These are phyloP conservation scores for Blastomussa wellsi DNA, from an alignment of 92 coral and sea anemone species.

Conservation along the genomic window DNA sequence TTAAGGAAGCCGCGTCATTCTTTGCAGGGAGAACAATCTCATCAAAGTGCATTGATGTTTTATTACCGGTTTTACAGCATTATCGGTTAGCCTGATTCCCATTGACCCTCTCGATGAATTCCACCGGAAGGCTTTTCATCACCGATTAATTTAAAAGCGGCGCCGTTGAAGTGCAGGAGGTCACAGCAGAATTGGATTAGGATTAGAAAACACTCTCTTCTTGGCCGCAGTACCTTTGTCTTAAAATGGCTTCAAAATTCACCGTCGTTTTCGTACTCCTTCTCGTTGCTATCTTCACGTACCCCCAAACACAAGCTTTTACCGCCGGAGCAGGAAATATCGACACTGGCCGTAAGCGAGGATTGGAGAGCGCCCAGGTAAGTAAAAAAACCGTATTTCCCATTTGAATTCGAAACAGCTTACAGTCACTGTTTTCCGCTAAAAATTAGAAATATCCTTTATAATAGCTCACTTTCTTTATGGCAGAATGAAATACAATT, in stretches of 20 bases:
- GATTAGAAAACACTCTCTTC: neutral
- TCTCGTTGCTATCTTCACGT: conserved; percentile 7
- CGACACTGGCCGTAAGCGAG: neutral
- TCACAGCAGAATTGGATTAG: conserved; percentile 3
- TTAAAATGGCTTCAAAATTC: conserved; percentile 26
- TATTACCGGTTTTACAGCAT: conserved; percentile 3
- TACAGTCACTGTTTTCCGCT: neutral
- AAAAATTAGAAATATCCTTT: neutral
- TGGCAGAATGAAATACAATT: neutral
- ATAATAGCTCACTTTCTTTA: neutral
- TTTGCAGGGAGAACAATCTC: conserved; percentile 8
- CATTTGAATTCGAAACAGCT: neutral
- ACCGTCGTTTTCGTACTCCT: conserved; percentile 1
- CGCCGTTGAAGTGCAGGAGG: neutral
- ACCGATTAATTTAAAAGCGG: conserved; percentile 10
- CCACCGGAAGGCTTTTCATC: conserved; percentile 14
- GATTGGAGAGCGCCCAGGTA: conserved; percentile 15
- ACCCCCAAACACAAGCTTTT: conserved; percentile 13
- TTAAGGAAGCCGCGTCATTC: conserved; percentile 5
- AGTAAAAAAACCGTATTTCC: neutral
- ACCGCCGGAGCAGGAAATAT: conserved; percentile 50
- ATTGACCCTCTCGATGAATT: conserved; percentile 14
- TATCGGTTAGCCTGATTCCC: neutral
- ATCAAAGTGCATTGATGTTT: conserved; percentile 1
- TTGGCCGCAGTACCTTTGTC: neutral